Evolutionary conservation across 2,888 invertebrate genomes (phyloP).

Genomic region (Carabus problematicus): DNA sequence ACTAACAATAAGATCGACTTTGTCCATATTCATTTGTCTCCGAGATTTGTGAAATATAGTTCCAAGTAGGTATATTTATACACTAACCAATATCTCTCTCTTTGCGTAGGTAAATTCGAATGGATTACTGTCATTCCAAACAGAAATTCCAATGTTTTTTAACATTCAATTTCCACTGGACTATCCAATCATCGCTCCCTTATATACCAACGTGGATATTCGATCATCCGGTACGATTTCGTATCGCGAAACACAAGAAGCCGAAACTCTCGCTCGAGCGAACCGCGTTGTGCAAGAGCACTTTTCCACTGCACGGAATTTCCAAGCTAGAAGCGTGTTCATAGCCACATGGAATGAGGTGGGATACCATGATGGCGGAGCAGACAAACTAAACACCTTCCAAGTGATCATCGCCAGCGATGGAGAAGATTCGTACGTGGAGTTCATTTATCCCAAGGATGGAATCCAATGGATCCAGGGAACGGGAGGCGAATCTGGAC

Average conservation of each 20-base stretch:
- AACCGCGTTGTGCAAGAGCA: constrained; percentile 74
- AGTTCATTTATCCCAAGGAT: constrained; percentile 85
- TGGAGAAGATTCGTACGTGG: constrained; percentile 81
- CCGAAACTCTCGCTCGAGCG: constrained; percentile 69
- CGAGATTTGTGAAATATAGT: no score
- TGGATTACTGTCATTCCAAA: constrained; percentile 87
- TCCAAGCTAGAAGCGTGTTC: constrained; percentile 79
- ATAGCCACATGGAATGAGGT: constrained; percentile 92
- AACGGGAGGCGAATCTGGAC: constrained; percentile 73
- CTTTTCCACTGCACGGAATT: constrained; percentile 75
- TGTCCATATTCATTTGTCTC: no score
- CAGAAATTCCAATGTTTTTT: constrained; percentile 85
- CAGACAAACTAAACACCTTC: constrained; percentile 84
- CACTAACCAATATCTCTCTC: no score
- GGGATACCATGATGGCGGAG: constrained; percentile 73
- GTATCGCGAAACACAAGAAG: constrained; percentile 72
- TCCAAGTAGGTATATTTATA: no score
- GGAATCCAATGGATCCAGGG: constrained; percentile 94
- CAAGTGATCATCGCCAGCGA: constrained; percentile 80
- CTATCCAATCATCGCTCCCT: constrained; percentile 87
- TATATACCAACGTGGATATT: constrained; percentile 91
- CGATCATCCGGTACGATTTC: constrained; percentile 74
- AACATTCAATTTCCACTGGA: constrained; percentile 90
- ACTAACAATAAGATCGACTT: no score
- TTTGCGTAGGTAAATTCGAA: constrained; percentile 84